A percentile compares a stretch with the other conserved stretches of the same genome.
Conservation (phyloP, 2,888 invertebrate genomes). For the Hirtodrosophila duncani region DNA sequence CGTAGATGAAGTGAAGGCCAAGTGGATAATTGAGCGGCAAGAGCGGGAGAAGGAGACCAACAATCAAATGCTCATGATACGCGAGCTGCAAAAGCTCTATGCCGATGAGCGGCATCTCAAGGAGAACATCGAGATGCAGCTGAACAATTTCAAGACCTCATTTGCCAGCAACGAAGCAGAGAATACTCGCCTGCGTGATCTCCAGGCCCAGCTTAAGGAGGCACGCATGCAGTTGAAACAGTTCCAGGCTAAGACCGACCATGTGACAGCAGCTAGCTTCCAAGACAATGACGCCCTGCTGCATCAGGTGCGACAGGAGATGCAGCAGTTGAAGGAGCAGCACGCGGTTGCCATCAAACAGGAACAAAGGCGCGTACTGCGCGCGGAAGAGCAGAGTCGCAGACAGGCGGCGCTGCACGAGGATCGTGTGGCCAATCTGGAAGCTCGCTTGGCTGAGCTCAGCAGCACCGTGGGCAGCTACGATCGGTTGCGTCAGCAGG, state of each 20-base stretch:
- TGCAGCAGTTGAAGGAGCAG: constrained; percentile 85
- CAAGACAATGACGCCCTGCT: constrained; percentile 79
- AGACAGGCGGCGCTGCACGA: constrained; percentile 85
- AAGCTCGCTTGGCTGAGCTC: constrained; percentile 87
- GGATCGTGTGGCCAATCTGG: constrained; percentile 86
- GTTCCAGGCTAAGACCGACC: constrained; percentile 79
- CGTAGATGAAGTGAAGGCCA: constrained; percentile 84
- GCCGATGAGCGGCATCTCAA: constrained; percentile 86
- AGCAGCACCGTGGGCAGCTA: constrained; percentile 88
- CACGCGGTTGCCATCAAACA: constrained; percentile 84
- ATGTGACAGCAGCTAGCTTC: constrained; percentile 70
- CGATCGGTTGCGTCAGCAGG: constrained; percentile 84
- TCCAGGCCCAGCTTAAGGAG: constrained; percentile 83
- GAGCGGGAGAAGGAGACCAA: constrained; percentile 89
- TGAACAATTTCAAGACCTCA: constrained; percentile 80
- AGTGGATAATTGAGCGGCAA: constrained; percentile 87
- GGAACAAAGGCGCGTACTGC: constrained; percentile 86
- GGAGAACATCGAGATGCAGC: constrained; percentile 85
- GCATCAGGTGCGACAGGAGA: constrained; percentile 85
- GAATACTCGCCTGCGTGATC: constrained; percentile 78
- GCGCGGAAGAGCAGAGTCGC: constrained; percentile 86
- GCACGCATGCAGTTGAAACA: constrained; percentile 82
- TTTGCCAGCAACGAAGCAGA: constrained; percentile 76
- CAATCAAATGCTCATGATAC: constrained; percentile 87
- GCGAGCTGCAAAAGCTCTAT: constrained; percentile 88